Evolutionary conservation across 1,140 invertebrate species (phyloP).

Genomic region (Neotoxoptera formosana): DNA sequence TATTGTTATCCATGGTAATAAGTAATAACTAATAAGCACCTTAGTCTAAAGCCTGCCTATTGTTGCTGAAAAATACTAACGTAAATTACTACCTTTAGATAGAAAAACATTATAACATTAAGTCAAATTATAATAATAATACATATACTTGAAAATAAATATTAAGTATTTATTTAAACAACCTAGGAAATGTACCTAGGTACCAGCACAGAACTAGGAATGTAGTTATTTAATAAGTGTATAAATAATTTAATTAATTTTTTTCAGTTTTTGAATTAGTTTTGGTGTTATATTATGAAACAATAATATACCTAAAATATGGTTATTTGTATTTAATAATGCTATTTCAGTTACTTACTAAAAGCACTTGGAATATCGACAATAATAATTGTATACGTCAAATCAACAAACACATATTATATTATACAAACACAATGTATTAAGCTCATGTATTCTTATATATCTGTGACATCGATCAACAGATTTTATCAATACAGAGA

Average conservation of each 20-base stretch:
- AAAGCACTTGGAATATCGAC: neutral
- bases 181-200: neutral
- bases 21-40: too few relatives aligned
- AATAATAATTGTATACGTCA: neutral
- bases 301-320: neutral
- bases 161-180: neutral
- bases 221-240: neutral
- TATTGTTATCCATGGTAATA: neutral
- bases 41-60: too few relatives aligned
- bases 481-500: neutral
- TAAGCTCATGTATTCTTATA: too few relatives aligned
- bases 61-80: too few relatives aligned
- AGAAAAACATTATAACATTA: too few relatives aligned
- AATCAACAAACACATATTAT: too few relatives aligned
- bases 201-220: neutral
- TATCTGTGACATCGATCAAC: neutral
- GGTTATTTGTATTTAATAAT: neutral
- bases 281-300: neutral
- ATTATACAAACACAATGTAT: too few relatives aligned
- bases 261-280: neutral
- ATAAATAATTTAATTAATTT: neutral
- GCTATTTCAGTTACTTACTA: neutral
- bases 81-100: too few relatives aligned
- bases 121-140: neutral
- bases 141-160: neutral